Conservation (phyloP, 2,797 vertebrate genomes). For the Darevskia mixta region DNA sequence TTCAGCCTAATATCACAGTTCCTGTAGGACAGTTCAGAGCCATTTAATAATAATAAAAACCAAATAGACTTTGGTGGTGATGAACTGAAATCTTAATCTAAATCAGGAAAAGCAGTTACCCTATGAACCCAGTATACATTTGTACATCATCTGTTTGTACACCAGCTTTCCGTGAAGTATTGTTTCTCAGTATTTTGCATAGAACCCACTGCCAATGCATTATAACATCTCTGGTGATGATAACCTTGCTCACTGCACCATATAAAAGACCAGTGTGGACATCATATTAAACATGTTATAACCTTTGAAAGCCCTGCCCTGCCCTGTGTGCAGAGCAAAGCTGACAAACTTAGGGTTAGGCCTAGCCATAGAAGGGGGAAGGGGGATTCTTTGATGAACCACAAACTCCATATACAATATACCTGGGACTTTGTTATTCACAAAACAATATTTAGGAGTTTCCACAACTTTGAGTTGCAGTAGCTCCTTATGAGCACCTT, state of each 20-base stretch:
- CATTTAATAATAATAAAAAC: not conserved
- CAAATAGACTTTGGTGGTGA: not conserved
- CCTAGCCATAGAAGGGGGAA: not conserved
- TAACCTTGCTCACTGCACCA: not conserved
- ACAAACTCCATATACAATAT: not conserved
- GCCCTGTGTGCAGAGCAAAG: not conserved
- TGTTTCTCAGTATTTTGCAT: not conserved
- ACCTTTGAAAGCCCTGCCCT: not conserved
- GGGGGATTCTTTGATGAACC: not conserved
- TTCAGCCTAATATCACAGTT: not conserved
- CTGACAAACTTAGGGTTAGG: no score
- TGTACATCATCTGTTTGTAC: not conserved
- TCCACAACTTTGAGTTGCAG: not conserved
- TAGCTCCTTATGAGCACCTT: not conserved
- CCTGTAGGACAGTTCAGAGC: not conserved
- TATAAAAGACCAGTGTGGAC: not conserved
- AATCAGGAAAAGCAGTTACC: not conserved
- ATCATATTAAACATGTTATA: not conserved
- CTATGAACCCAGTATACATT: no score
- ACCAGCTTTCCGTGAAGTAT: not conserved
- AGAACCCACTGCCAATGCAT: not conserved
- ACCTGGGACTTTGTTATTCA: not conserved
- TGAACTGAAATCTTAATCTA: not conserved
- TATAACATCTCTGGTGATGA: not conserved
- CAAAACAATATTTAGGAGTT: not conserved